Evolutionary conservation across 2,797 vertebrate genomes (phyloP), one percentile per base, ranked within the genome.

Genomic region (Pangasius macronema): DNA sequence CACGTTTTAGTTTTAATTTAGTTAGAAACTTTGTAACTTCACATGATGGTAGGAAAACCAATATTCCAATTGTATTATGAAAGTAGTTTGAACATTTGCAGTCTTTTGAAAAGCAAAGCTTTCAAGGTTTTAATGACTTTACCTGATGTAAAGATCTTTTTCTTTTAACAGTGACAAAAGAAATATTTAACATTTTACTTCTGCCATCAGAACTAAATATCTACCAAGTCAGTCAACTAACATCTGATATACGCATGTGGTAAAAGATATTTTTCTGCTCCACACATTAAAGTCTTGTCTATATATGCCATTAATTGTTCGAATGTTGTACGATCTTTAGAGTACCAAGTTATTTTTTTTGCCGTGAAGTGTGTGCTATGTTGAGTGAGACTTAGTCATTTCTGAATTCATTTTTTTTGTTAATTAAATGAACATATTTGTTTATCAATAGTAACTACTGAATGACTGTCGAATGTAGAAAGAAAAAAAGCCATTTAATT

Each of bases 251-350:
- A 18, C 0, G 16, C 14, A 55, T 5, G 18, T 20, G 33, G 51
- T 55, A 33, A 14, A 46, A 73, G 14, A 14, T 39, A 24, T 42
- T 81, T 42, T 61, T 27, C 33, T 42, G 33, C 55, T 81, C 79
- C 53, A 80, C 20, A 59, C 10, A 39, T 61, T 72, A 8, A n/a
- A 51, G 22, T 83, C 24, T 36, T 86, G 61, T 89, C 84, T 61
- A 61, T 88, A 86, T 88, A 70, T 86, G 87, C 85, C 42, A 82
- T 79, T 87, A 82, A 42, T 73, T 82, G 81, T 83, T 75, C 7
- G 75, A 81, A 83, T 83, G 85, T 36, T 72, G 16, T 77, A 42
- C 68, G 16, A 53, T 63, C 67, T 81, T 27, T 72, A 61, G 39
- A 80, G 65, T 63, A 24, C 22, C 27, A 73, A 84, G 75, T 51